A percentile compares a stretch with the other conserved stretches of the same genome.
phyloP scores from a whole-genome alignment of 2,797 vertebrate genomes.

The Percopsis omiscomaycus region DNA sequence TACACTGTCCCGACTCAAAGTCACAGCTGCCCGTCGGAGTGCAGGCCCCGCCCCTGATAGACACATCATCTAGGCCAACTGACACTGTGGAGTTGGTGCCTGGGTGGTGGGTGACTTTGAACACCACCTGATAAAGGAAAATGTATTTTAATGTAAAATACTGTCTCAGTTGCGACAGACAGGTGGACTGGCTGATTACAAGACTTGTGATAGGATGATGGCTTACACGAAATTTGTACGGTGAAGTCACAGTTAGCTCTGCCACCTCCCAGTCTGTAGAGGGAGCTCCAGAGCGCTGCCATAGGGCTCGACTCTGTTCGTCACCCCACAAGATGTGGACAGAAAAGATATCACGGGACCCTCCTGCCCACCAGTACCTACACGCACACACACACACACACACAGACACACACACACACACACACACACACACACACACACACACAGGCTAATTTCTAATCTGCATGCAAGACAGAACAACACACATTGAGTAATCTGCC shows the following conservation, averaged over 20 bases:
- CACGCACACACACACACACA: not conserved
- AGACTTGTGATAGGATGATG: not conserved
- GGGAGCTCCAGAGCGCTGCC: slow-evolving; percentile 56
- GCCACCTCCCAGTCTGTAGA: slow-evolving; percentile 73
- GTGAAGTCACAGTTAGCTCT: slow-evolving; percentile 74
- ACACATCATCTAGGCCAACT: slow-evolving; percentile 72
- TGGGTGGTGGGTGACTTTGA: slow-evolving; percentile 49
- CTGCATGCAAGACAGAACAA: not conserved
- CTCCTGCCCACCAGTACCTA: slow-evolving; percentile 73
- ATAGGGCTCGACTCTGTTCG: slow-evolving; percentile 48
- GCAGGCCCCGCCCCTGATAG: slow-evolving; percentile 63
- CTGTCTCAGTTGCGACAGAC: not conserved
- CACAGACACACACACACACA: not conserved
- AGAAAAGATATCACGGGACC: slow-evolving; percentile 45
- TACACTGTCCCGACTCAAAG: slow-evolving; percentile 76
- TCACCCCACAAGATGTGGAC: slow-evolving; percentile 60
- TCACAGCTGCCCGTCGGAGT: slow-evolving; percentile 72
- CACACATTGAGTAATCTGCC: not conserved
- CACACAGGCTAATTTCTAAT: not conserved
- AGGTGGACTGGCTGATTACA: not conserved
- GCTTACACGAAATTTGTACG: slow-evolving; percentile 64
- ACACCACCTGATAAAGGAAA: slow-evolving; percentile 65
- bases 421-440: not conserved
- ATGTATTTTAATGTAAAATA: not conserved
- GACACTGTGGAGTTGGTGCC: slow-evolving; percentile 41